These are phyloP conservation scores for Amphipoea lucens DNA, from an alignment of 2,888 invertebrate species.

Conservation along the genomic window DNA sequence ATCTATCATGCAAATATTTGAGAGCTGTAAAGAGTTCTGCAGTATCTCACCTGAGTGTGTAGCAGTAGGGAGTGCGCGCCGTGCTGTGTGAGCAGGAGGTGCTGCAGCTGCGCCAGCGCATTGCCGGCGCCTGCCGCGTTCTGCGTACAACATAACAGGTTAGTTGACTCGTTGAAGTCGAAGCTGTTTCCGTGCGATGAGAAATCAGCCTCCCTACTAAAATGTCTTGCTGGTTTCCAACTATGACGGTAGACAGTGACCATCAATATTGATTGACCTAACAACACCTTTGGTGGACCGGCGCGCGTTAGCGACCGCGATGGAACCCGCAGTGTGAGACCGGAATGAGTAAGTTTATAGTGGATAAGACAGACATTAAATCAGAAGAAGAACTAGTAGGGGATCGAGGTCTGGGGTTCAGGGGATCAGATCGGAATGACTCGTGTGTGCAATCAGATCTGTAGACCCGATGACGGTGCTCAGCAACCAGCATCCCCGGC, in stretches of 20 bases:
- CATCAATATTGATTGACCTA: background rate
- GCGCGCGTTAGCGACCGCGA: too few species aligned
- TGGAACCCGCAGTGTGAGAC: too few species aligned
- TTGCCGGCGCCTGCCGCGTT: conserved; percentile 83
- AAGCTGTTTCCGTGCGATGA: background rate
- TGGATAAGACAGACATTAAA: too few species aligned
- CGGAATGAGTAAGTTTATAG: too few species aligned
- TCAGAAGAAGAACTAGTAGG: too few species aligned
- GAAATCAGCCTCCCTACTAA: background rate
- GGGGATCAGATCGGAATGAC: too few species aligned
- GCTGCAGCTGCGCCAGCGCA: conserved; percentile 87
- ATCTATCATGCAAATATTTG: background rate
- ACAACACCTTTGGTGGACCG: background rate
- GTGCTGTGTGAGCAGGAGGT: conserved; percentile 86
- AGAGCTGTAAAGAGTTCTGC: background rate
- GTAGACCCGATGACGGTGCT: background rate
- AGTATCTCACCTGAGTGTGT: conserved; percentile 81
- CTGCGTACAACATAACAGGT: conserved; percentile 65
- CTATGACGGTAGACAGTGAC: background rate
- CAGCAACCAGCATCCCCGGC: background rate
- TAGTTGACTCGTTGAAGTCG: background rate
- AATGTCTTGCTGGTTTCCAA: background rate
- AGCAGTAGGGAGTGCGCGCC: conserved; percentile 87
- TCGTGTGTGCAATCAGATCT: background rate
- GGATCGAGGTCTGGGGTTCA: too few species aligned